Conservation (phyloP, 2,888 invertebrate genomes). For the Mactromeris polynyma region DNA sequence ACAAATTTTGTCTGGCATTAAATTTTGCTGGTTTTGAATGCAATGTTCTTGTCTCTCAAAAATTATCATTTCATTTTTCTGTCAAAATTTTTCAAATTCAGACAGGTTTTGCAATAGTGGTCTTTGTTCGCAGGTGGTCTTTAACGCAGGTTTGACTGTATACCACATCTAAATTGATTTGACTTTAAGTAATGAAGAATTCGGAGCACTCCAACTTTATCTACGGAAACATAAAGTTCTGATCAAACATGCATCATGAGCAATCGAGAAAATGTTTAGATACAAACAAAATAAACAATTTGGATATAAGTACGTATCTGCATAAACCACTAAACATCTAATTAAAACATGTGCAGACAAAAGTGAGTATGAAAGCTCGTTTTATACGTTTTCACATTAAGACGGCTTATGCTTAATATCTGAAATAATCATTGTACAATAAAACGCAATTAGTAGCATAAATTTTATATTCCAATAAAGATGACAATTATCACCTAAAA, state of each 20-base stretch:
- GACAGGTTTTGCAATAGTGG: no score
- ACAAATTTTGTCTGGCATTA: no score
- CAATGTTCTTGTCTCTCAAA: no score
- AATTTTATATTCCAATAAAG: background rate
- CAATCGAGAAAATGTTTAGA: background rate
- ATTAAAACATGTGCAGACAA: background rate
- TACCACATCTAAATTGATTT: no score
- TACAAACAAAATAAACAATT: conserved; percentile 10
- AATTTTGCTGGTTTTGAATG: no score
- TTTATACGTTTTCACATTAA: conserved; percentile 3
- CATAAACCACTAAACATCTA: background rate
- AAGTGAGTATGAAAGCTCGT: background rate
- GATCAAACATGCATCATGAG: background rate
- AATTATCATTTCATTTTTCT: no score
- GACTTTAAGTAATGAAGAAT: no score
- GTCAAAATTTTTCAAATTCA: no score
- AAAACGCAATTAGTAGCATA: conserved; percentile 10
- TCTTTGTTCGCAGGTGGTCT: no score
- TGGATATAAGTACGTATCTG: background rate
- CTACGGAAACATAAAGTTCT: background rate
- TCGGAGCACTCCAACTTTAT: background rate
- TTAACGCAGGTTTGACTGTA: no score
- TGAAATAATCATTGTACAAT: background rate
- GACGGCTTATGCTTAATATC: background rate
- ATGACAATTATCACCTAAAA: conserved; percentile 11